phyloP scores from a whole-genome alignment of 2,888 invertebrate species.

The Drosophila picticornis region DNA sequence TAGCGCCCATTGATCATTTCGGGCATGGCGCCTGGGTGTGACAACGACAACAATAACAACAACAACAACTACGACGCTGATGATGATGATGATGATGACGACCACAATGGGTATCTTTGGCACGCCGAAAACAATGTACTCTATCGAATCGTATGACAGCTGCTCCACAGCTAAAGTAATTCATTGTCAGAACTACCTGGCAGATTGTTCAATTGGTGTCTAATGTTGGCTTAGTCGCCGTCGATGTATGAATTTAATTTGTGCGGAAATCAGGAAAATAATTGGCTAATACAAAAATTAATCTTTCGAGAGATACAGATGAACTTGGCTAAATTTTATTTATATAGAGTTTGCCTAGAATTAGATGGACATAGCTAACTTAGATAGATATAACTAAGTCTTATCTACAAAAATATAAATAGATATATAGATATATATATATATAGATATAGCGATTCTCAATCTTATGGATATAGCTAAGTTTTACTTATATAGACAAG shows the following conservation, averaged over 20 bases:
- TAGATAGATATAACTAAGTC: neutral
- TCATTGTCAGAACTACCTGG: neutral
- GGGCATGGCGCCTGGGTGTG: conserved; percentile 68
- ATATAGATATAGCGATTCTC: too few species aligned
- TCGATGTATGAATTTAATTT: neutral
- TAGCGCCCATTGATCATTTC: conserved; percentile 77
- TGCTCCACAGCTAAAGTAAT: neutral
- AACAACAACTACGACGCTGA: conserved; percentile 36
- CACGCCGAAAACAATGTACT: conserved; percentile 15
- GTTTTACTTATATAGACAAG: accelerated
- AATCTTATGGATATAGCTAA: neutral
- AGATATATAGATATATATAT: too few species aligned
- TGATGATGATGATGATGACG: neutral
- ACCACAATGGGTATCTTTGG: neutral
- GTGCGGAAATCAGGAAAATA: neutral
- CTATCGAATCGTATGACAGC: neutral
- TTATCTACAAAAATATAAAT: neutral
- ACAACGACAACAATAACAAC: conserved; percentile 45
- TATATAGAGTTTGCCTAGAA: neutral
- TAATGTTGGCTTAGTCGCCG: neutral
- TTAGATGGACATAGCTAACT: neutral
- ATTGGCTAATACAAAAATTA: neutral
- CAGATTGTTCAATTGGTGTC: neutral
- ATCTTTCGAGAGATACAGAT: neutral
- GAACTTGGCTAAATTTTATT: neutral